These are phyloP conservation scores for Amitus sp. DNA, from an alignment of 2,888 invertebrate species.

Conservation along the genomic window DNA sequence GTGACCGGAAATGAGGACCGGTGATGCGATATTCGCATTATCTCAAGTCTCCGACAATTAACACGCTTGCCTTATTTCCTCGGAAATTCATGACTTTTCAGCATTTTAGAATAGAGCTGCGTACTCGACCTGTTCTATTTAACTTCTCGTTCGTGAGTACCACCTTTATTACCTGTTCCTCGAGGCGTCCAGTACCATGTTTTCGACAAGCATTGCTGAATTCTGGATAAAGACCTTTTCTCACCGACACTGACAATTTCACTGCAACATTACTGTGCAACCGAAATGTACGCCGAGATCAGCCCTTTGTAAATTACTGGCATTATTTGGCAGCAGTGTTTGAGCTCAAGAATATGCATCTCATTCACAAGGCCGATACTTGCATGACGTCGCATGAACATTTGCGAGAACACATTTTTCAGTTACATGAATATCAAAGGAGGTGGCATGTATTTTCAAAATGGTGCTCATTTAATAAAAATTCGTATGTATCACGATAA, in stretches of 20 bases:
- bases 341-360: too few species aligned
- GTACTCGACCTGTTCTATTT: slow-evolving; percentile 13
- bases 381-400: too few species aligned
- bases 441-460: too few species aligned
- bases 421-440: too few species aligned
- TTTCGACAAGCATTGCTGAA: slow-evolving; percentile 12
- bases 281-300: background rate
- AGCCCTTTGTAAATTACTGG: background rate
- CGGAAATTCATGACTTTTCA: slow-evolving; percentile 11
- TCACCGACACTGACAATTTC: slow-evolving; percentile 7
- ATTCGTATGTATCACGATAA: too few species aligned
- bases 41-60: slow-evolving; percentile 4
- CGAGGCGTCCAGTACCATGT: slow-evolving; percentile 7
- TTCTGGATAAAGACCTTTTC: slow-evolving; percentile 10
- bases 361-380: too few species aligned
- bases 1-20: too few species aligned
- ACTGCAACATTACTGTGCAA: background rate
- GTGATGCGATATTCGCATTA: background rate
- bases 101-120: slow-evolving; percentile 10
- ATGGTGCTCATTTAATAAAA: too few species aligned
- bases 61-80: slow-evolving; percentile 1
- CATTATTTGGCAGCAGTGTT: background rate
- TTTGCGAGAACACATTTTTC: too few species aligned
- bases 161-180: slow-evolving; percentile 12
- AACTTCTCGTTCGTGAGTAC: slow-evolving; percentile 18